Evolutionary conservation across 2,888 invertebrate species (phyloP).

Genomic region (Tetragonula carbonaria): DNA sequence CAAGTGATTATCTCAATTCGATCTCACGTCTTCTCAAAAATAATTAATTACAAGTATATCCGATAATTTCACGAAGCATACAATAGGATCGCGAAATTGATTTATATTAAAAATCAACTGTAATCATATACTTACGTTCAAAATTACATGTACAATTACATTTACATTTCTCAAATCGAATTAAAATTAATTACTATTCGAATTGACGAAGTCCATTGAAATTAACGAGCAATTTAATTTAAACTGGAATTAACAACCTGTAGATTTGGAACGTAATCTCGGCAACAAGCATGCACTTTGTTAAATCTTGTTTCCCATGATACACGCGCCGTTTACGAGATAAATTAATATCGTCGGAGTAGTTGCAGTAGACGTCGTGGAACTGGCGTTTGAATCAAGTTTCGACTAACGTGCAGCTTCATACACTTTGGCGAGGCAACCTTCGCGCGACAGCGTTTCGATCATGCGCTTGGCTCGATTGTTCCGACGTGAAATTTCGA

Average conservation of each 20-base stretch:
- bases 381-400: slow-evolving; percentile 7
- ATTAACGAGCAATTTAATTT: not conserved
- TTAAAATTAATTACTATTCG: too few relatives aligned
- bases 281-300: not conserved
- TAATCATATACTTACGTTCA: too few relatives aligned
- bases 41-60: too few relatives aligned
- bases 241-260: too few relatives aligned
- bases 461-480: not conserved
- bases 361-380: not conserved
- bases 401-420: slow-evolving; percentile 2
- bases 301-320: not conserved
- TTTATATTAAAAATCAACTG: too few relatives aligned
- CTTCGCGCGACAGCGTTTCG: not conserved
- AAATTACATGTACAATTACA: too few relatives aligned
- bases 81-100: too few relatives aligned
- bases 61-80: too few relatives aligned
- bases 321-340: not conserved
- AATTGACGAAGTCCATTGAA: not conserved
- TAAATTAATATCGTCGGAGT: not conserved
- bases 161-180: too few relatives aligned
- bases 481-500: not conserved
- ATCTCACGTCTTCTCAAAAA: too few relatives aligned
- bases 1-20: too few relatives aligned
- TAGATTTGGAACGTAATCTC: too few relatives aligned
- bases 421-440: not conserved